Conservation (phyloP, 2,888 invertebrate genomes). For the Aphodius sticticus region DNA sequence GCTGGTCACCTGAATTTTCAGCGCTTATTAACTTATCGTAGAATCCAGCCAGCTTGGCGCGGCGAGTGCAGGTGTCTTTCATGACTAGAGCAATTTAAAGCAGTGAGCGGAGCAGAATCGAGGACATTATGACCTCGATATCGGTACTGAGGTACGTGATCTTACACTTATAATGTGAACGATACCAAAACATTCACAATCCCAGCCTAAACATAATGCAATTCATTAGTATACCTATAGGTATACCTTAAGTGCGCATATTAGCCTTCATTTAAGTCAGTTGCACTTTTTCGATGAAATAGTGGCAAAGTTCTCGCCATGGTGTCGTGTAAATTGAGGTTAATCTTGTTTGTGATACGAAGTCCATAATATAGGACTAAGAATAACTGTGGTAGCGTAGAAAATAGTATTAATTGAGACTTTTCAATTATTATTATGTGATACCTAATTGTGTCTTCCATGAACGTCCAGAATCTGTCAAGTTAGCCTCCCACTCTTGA, state of each 20-base stretch:
- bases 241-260: background rate
- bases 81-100: constrained; percentile 12
- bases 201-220: background rate
- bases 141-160: background rate
- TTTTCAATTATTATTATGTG: too few relatives aligned
- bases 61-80: background rate
- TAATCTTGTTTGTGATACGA: too few relatives aligned
- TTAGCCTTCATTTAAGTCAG: too few relatives aligned
- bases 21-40: background rate
- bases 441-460: too few relatives aligned
- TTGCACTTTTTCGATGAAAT: too few relatives aligned
- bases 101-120: constrained; percentile 9
- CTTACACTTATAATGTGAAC: constrained; percentile 5
- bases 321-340: too few relatives aligned
- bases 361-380: too few relatives aligned
- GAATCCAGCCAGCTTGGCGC: constrained; percentile 21
- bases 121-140: constrained; percentile 10
- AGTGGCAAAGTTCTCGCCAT: too few relatives aligned
- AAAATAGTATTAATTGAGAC: too few relatives aligned
- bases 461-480: too few relatives aligned
- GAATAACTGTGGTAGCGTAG: too few relatives aligned
- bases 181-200: constrained; percentile 8
- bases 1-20: background rate
- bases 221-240: background rate
- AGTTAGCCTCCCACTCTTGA: too few relatives aligned